A percentile compares a stretch with the other conserved stretches of the same genome.
phyloP scores from a whole-genome alignment of 1,140 invertebrate genomes.

The Eurosta solidaginis region DNA sequence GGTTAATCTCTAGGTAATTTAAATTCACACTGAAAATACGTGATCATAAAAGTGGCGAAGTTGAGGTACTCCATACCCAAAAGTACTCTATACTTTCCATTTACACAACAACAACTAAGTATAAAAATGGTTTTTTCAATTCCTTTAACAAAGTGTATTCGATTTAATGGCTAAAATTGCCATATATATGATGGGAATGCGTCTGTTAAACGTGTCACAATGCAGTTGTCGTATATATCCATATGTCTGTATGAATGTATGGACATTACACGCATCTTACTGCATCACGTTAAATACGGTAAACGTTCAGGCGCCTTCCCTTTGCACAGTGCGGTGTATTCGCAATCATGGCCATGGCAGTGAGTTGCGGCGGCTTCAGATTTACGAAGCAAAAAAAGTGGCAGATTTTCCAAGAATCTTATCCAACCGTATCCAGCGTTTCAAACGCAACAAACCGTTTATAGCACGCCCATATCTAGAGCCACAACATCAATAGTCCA shows the following conservation, averaged over 20 bases:
- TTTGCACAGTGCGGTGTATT: background rate
- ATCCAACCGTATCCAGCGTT: background rate
- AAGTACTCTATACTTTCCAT: background rate
- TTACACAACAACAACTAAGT: background rate
- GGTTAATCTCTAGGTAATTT: too few relatives aligned
- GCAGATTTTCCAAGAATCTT: conserved; percentile 21
- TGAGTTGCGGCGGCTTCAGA: background rate
- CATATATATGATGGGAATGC: conserved; percentile 26
- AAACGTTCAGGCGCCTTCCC: conserved; percentile 1
- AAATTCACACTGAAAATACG: too few relatives aligned
- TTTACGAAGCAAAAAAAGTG: background rate
- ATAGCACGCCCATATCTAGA: too few relatives aligned
- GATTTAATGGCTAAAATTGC: conserved; percentile 7
- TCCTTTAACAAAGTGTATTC: conserved; percentile 15
- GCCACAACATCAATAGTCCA: too few relatives aligned
- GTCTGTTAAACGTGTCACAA: background rate
- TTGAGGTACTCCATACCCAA: too few relatives aligned
- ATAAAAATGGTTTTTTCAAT: too few relatives aligned
- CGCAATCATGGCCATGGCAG: too few relatives aligned
- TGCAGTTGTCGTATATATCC: conserved; percentile 1
- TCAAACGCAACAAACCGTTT: too few relatives aligned
- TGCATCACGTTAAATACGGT: background rate
- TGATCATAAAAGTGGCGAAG: too few relatives aligned
- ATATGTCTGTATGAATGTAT: too few relatives aligned
- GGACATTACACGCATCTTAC: background rate